A percentile compares a stretch with the other conserved stretches of the same genome.
phyloP scores from a whole-genome alignment of 1,140 invertebrate genomes.

The Atta colombica region DNA sequence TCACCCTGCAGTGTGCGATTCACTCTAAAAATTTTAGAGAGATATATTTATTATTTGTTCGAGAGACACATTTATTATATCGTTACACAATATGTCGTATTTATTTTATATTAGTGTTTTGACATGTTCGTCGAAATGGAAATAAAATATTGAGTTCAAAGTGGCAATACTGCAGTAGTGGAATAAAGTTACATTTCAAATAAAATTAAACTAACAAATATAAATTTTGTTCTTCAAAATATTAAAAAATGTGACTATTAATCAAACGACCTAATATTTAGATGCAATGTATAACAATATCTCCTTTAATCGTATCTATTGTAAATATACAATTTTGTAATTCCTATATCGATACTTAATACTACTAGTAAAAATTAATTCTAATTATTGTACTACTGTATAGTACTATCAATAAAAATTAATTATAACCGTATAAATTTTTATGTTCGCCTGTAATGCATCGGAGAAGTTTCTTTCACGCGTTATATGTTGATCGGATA shows the following conservation, averaged over 20 bases:
- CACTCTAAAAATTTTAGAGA: too few species aligned
- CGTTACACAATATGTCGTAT: not conserved
- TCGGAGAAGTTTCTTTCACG: not conserved
- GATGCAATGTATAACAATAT: not conserved
- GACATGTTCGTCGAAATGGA: not conserved
- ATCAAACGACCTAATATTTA: not conserved
- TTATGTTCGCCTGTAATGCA: not conserved
- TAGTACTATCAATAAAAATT: not conserved
- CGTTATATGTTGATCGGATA: slow-evolving; percentile 29
- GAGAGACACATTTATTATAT: too few species aligned
- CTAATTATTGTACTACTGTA: not conserved
- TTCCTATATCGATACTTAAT: not conserved
- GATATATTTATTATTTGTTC: too few species aligned
- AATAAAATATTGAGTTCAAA: not conserved
- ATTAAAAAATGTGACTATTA: not conserved
- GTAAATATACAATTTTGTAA: not conserved
- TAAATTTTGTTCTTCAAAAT: not conserved
- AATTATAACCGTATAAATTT: not conserved
- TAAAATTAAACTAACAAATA: slow-evolving; percentile 8
- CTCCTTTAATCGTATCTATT: not conserved
- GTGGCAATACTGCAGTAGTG: not conserved
- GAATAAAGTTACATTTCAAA: not conserved
- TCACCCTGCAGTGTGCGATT: too few species aligned
- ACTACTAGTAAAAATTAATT: not conserved
- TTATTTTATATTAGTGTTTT: not conserved